A percentile compares a stretch with the other conserved stretches of the same genome.
These are phyloP conservation scores for Hestina assimilis DNA, from an alignment of 1,140 invertebrate genomes.

Conservation along the genomic window DNA sequence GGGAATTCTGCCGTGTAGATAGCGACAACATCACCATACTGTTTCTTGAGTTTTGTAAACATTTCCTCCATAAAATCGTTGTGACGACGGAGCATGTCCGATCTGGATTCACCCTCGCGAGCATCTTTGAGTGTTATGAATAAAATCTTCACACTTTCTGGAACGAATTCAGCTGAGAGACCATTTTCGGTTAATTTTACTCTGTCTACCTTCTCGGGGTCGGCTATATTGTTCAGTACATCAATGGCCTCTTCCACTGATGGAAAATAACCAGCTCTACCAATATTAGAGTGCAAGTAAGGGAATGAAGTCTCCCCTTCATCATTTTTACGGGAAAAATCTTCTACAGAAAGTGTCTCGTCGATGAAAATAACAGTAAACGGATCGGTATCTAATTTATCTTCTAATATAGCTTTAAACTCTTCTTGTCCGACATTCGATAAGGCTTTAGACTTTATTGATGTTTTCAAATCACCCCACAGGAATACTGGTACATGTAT, in stretches of 20 bases:
- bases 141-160: slow-evolving; percentile 50
- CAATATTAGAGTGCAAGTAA: slow-evolving; percentile 52
- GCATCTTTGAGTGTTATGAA: slow-evolving; percentile 70
- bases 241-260: slow-evolving; percentile 52
- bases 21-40: slow-evolving; percentile 53
- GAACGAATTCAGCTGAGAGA: slow-evolving; percentile 54
- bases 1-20: slow-evolving; percentile 68
- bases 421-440: slow-evolving; percentile 34
- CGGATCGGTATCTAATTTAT: slow-evolving; percentile 45
- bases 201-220: slow-evolving; percentile 48
- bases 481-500: slow-evolving; percentile 68
- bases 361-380: slow-evolving; percentile 67
- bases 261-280: slow-evolving; percentile 50
- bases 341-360: slow-evolving; percentile 71
- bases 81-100: slow-evolving; percentile 62
- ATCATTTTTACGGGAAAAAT: slow-evolving; percentile 61
- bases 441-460: slow-evolving; percentile 52
- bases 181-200: slow-evolving; percentile 62
- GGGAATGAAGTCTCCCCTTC: slow-evolving; percentile 59
- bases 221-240: slow-evolving; percentile 50
- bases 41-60: slow-evolving; percentile 49
- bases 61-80: slow-evolving; percentile 67
- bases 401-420: slow-evolving; percentile 45
- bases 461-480: slow-evolving; percentile 57
- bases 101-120: slow-evolving; percentile 58